Percentiles rank a stretch among this genome's conserved stretches.
phyloP scores from a whole-genome alignment of 2,797 vertebrate species.

The Melanotaenia parkinsoni region DNA sequence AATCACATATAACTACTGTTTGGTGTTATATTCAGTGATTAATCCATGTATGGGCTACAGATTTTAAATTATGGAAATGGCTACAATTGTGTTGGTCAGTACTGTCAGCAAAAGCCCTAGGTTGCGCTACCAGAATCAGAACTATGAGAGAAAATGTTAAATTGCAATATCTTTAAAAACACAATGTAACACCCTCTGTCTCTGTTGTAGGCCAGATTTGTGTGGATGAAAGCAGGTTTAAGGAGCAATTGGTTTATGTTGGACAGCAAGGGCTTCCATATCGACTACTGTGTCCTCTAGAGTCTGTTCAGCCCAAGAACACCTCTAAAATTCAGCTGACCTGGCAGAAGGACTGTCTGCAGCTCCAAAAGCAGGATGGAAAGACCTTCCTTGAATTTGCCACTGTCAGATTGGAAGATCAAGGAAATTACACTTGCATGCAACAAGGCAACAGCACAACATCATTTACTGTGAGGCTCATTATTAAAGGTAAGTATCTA shows the following conservation, averaged over 20 bases:
- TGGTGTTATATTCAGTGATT: background rate
- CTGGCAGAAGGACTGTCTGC: slow-evolving; percentile 72
- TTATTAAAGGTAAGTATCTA: slow-evolving; percentile 60
- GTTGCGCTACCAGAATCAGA: background rate
- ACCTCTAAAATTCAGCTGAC: slow-evolving; percentile 25
- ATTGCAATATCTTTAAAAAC: background rate
- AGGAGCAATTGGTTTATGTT: slow-evolving; percentile 48
- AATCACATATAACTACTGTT: background rate
- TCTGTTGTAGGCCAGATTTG: slow-evolving; percentile 65
- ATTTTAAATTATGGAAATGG: background rate
- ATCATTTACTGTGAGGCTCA: slow-evolving; percentile 65
- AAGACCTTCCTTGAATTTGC: slow-evolving; percentile 63
- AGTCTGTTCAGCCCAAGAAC: slow-evolving; percentile 11
- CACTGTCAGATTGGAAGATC: slow-evolving; percentile 48
- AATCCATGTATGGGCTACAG: background rate
- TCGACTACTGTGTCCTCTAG: slow-evolving; percentile 61
- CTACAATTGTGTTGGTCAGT: background rate
- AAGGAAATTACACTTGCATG: slow-evolving; percentile 76
- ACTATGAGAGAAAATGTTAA: background rate
- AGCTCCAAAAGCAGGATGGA: slow-evolving; percentile 36
- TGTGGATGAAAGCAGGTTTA: slow-evolving; percentile 54
- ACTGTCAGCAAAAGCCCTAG: background rate
- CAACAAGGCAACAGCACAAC: slow-evolving; percentile 41
- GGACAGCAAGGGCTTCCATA: slow-evolving; percentile 46
- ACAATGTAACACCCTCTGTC: slow-evolving; percentile 2